Evolutionary conservation across 1,140 invertebrate genomes (phyloP).

Genomic region (Drosophila pandora): DNA sequence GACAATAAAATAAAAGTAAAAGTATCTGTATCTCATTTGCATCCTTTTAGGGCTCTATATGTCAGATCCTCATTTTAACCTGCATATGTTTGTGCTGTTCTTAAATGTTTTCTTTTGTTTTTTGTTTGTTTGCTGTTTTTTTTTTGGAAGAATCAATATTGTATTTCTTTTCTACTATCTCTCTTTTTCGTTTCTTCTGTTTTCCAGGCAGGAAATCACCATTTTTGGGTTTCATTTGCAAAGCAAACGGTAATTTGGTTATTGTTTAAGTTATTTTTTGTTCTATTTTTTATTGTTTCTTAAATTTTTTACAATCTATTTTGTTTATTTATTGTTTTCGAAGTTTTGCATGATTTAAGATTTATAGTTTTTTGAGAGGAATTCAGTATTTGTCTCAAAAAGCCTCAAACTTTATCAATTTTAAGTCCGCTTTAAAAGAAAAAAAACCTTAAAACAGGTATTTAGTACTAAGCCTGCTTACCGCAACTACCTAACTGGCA

Average conservation of each 20-base stretch:
- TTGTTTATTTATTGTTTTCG: constrained; percentile 7
- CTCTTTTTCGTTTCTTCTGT: constrained; percentile 66
- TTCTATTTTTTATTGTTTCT: constrained; percentile 37
- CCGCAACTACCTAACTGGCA: constrained; percentile 37
- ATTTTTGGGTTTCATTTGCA: constrained; percentile 84
- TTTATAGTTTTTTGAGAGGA: neutral
- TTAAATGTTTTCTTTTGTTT: constrained; percentile 15
- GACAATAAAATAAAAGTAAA: constrained; percentile 41
- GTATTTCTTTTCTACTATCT: constrained; percentile 69
- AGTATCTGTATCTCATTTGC: constrained; percentile 26
- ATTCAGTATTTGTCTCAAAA: neutral
- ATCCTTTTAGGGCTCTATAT: constrained; percentile 6
- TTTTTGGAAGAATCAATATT: constrained; percentile 40
- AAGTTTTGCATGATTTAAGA: constrained; percentile 4
- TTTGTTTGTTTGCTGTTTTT: constrained; percentile 15
- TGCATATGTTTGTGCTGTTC: constrained; percentile 15
- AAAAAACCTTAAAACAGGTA: neutral
- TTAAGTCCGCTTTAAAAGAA: neutral
- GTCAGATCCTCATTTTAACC: neutral
- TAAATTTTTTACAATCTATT: constrained; percentile 26
- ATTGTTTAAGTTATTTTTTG: constrained; percentile 25
- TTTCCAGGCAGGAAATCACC: constrained; percentile 83
- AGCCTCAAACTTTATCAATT: neutral
- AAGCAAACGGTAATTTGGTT: constrained; percentile 82
- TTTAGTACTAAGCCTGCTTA: constrained; percentile 10